Conservation (phyloP, 2,113 vertebrate genomes). For the Sturnira hondurensis region DNA sequence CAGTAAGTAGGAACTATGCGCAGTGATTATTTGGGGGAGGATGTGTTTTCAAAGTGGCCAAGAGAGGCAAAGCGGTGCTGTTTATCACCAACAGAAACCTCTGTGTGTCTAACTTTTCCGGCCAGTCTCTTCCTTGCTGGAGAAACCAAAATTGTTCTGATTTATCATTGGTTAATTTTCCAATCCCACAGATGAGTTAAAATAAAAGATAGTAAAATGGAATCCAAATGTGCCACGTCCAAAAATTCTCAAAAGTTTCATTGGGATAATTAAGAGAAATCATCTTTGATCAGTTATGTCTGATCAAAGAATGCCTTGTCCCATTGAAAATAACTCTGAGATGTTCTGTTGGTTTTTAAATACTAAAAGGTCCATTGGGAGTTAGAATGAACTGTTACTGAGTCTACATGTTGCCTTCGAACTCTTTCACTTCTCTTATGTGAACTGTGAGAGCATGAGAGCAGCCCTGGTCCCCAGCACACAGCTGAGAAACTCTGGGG, state of each 20-base stretch:
- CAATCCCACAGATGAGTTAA: neutral
- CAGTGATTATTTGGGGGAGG: neutral
- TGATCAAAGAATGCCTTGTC: neutral
- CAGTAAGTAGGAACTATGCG: neutral
- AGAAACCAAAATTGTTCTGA: neutral
- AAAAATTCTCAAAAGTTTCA: neutral
- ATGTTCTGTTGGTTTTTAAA: neutral
- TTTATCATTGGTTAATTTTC: constrained; percentile 19
- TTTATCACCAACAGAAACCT: neutral
- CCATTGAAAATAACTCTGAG: neutral
- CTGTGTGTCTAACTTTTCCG: neutral
- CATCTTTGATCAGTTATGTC: neutral
- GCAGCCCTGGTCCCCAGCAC: constrained; percentile 79
- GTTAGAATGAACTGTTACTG: neutral
- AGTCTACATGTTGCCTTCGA: constrained; percentile 76
- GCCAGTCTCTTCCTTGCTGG: neutral
- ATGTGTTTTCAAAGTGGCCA: neutral
- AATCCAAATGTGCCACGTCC: neutral
- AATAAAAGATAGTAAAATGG: neutral
- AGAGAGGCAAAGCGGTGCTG: neutral
- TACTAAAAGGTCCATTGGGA: neutral
- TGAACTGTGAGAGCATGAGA: constrained; percentile 79
- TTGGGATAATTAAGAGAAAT: neutral
- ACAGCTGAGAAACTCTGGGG: constrained; percentile 77
- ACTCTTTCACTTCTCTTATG: constrained; percentile 82